Evolutionary conservation across 1,140 invertebrate species (phyloP), one percentile per base, ranked within the genome.

Genomic region (Melitaea cinxia): DNA sequence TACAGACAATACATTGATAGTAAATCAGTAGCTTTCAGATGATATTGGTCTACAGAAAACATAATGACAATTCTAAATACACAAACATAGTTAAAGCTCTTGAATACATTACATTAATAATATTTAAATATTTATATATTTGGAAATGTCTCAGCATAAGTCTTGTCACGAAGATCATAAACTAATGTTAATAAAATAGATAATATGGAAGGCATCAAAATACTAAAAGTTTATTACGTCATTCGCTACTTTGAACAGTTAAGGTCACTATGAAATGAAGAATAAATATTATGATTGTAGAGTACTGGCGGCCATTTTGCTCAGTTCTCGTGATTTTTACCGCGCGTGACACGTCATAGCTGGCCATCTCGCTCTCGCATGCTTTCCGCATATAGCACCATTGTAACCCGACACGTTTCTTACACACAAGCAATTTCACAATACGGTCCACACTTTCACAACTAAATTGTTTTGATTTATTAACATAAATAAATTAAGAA

Each of bases 241-340:
- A 91, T 85, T 86, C 80, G 89, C 85, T 89, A 91, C 88, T 88
- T 91, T 91, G 86, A 88, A 87, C 86, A 85, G 80, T 83, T 86
- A 89, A 89, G 87, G 86, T 89, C 84, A 89, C 84, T 87, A 88
- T 89, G 80, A 83, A 88, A 88, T 78, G 84, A 89, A 89, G 80
- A 89, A 91, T 89, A 91, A 91, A 91, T 91, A 91, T 91, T 91
- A 91, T 91, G 88, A 91, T 89, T 88, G 84, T 91, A 88, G 82
- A 89, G 82, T 85, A 83, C 76, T 73, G 75, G 82, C 88, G 81
- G 88, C 88, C 88, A 91, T 91, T 89, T 91, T 89, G 85, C 77
- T 83, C 89, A 73, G 82, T 80, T 91, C 88, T 91, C 87, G 87
- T 89, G 88, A 89, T 86, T 88, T 78, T 83, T 87, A 77, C 83